Evolutionary conservation across 2,888 invertebrate genomes (phyloP).

Genomic region (Nomada lathburiana): DNA sequence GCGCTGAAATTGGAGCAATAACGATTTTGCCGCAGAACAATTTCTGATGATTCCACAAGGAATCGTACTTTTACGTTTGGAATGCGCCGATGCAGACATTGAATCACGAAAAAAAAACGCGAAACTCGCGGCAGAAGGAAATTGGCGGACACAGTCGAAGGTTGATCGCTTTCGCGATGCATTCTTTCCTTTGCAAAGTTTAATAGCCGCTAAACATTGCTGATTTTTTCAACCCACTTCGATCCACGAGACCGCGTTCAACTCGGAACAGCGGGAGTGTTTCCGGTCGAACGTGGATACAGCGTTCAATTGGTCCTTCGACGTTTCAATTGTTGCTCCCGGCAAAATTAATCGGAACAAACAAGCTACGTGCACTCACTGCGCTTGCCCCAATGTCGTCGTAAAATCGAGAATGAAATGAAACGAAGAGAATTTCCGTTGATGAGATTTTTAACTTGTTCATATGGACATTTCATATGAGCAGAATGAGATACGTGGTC

Average conservation of each 20-base stretch:
- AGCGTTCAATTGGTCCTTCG: conserved; percentile 21
- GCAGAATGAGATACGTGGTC: not conserved
- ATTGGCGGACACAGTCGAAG: conserved; percentile 27
- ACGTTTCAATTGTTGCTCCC: conserved; percentile 10
- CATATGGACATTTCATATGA: not conserved
- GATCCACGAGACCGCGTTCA: conserved; percentile 4
- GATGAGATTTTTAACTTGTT: not conserved
- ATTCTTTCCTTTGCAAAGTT: conserved; percentile 28
- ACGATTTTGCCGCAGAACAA: not conserved
- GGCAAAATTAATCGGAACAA: conserved; percentile 3
- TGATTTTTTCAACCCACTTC: conserved; percentile 15
- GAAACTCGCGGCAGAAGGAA: not conserved
- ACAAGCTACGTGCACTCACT: not conserved
- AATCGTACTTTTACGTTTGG: not conserved
- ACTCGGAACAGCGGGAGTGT: conserved; percentile 16
- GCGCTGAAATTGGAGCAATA: not conserved
- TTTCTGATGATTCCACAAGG: not conserved
- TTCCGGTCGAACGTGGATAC: conserved; percentile 12
- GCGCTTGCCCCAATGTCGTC: not conserved
- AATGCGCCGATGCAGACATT: conserved; percentile 25
- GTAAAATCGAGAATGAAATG: not conserved
- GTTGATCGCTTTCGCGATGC: conserved; percentile 1
- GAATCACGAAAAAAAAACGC: conserved; percentile 35
- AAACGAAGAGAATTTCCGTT: not conserved
- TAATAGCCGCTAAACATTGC: conserved; percentile 37